Base-by-base conservation (phyloP, 2,113 vertebrate species). In the Alligator sinensis region DNA sequence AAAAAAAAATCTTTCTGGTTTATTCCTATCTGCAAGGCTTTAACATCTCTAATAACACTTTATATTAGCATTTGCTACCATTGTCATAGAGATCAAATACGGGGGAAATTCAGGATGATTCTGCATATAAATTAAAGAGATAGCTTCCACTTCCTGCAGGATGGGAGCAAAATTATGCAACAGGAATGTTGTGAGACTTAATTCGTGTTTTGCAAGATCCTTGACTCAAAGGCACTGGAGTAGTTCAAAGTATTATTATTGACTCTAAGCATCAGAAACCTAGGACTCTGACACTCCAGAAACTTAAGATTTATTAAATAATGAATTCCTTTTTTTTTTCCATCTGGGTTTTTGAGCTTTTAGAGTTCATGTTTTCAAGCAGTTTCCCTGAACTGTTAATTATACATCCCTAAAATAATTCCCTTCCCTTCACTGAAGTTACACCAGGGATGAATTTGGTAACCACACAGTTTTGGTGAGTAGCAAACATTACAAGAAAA, bases 181-280 rank as follows among this genome's bases (percentile, higher is more conserved):
- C 55, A 11, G 84, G 61, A 24, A 62, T 24, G 16, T 13, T 55
- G 10, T 7, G 47, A 7, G 10, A 17, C 30, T 79, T 22, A 60
- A 62, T 87, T 11, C 38, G 47, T 54, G 11, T 13, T 47, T 76
- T 76, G 16, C n/a, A 25, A 76, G 54, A 2, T 2, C 19, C 24
- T 1, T 18, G 12, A 2, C 66, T n/a, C 55, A 80, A 57, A 84
- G 22, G 9, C 63, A 17, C 18, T 22, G 4, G 0, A 63, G 86
- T 77, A 11, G 57, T 63, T 9, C 30, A 64, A 92, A 94, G 8
- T 17, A 8, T 81, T 22, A 62, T 7, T 11, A 80, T 70, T 1
- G 2, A 11, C 24, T 55, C 76, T 80, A 27, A 3, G 25, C 2
- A 0, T 1, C 30, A 0, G 0, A 2, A 25, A n/a, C 1, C 0